Percentiles rank a stretch among this genome's conserved stretches.
Evolutionary conservation across 2,888 invertebrate species (phyloP).

Genomic region (Bombylius major): DNA sequence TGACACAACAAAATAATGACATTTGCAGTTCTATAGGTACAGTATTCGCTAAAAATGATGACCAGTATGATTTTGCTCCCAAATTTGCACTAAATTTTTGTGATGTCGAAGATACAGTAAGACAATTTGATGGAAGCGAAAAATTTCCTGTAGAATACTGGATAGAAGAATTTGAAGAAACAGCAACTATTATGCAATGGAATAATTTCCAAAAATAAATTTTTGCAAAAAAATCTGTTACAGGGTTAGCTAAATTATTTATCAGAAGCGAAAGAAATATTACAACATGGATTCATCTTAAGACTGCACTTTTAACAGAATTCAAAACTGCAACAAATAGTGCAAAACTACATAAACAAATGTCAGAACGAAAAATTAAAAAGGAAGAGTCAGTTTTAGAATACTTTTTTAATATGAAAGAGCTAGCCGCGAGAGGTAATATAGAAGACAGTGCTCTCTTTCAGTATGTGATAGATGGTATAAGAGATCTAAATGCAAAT

Average conservation of each 20-base stretch:
- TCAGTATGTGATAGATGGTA: conserved; percentile 21
- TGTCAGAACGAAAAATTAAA: conserved; percentile 3
- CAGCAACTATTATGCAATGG: not conserved
- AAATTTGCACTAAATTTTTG: not conserved
- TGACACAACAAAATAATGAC: not conserved
- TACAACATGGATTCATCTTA: conserved; percentile 3
- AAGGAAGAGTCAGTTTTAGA: conserved; percentile 3
- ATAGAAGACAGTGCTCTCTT: conserved; percentile 19
- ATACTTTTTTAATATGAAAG: conserved; percentile 8
- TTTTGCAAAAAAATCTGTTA: not conserved
- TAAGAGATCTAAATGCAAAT: conserved; percentile 16
- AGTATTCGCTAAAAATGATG: not conserved
- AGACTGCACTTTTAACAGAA: conserved; percentile 3
- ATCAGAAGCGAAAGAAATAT: not conserved
- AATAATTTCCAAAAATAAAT: conserved; percentile 1
- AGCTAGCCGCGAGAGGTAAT: not conserved
- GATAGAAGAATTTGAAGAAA: not conserved
- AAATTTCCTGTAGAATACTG: not conserved
- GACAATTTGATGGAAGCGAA: not conserved
- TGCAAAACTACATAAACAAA: conserved; percentile 1
- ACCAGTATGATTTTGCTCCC: not conserved
- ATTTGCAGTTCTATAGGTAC: not conserved
- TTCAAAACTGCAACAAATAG: not conserved
- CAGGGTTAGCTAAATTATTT: not conserved
- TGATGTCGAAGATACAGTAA: conserved; percentile 8